Percentiles rank a stretch among this genome's conserved stretches.
Evolutionary conservation across 1,140 invertebrate genomes (phyloP).

Genomic region (Luehdorfia chinensis): DNA sequence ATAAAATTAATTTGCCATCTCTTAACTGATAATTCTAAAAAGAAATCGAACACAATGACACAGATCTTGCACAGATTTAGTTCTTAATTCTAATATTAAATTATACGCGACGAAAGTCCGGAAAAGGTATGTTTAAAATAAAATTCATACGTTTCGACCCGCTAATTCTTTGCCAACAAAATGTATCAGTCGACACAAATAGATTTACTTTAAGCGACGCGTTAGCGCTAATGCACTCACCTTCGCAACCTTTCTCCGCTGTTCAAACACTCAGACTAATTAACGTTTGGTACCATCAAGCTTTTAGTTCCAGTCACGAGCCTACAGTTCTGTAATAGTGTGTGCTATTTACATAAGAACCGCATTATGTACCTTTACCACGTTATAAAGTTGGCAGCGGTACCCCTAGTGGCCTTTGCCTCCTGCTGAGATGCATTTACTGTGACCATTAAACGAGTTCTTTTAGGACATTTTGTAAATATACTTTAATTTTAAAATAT

Average conservation of each 20-base stretch:
- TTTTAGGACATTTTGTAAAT: neutral
- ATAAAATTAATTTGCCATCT: no score
- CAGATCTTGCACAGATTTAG: no score
- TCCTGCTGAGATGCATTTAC: constrained; percentile 20
- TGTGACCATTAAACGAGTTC: neutral
- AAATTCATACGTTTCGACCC: no score
- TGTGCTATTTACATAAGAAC: constrained; percentile 24
- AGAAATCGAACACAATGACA: no score
- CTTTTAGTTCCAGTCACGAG: constrained; percentile 26
- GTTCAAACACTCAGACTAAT: constrained; percentile 22
- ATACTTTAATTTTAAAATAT: no score
- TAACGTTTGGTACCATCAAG: constrained; percentile 12
- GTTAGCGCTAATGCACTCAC: neutral
- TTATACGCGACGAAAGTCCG: no score
- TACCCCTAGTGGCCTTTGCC: constrained; percentile 21
- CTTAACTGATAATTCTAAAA: no score
- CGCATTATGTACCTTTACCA: constrained; percentile 23
- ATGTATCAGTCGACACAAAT: neutral
- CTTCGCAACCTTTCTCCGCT: constrained; percentile 17
- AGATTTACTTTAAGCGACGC: neutral
- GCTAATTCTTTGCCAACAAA: neutral
- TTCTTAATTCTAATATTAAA: no score
- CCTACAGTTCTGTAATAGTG: neutral
- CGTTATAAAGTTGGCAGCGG: constrained; percentile 23
- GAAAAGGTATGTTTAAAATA: no score